phyloP scores from a whole-genome alignment of 2,888 invertebrate genomes.

The Oscheius sp. region DNA sequence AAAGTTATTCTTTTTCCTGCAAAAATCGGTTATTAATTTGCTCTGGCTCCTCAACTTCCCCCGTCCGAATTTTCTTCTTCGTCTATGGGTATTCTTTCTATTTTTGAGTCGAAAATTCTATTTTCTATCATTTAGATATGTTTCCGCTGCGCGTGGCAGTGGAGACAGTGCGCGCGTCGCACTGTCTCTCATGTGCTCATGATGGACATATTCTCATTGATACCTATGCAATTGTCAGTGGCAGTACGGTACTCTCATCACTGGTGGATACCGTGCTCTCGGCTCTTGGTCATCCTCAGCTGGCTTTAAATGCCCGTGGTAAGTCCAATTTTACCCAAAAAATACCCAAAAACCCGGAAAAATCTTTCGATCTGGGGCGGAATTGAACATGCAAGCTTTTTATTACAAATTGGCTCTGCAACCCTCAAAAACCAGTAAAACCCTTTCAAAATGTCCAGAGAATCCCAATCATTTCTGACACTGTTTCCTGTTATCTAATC shows the following conservation, averaged over 20 bases:
- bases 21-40: neutral
- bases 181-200: constrained; percentile 71
- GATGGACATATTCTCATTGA: constrained; percentile 77
- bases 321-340: too few relatives aligned
- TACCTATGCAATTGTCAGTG: constrained; percentile 91
- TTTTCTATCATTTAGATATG: constrained; percentile 51
- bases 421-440: too few relatives aligned
- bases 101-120: neutral
- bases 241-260: constrained; percentile 76
- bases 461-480: too few relatives aligned
- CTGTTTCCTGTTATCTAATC: constrained; percentile 1
- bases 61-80: neutral
- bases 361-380: neutral
- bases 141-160: constrained; percentile 92
- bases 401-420: too few relatives aligned
- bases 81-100: constrained; percentile 12
- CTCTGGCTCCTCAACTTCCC: neutral
- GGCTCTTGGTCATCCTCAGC: constrained; percentile 84
- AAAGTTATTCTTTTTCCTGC: neutral
- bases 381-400: neutral
- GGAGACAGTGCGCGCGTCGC: constrained; percentile 77
- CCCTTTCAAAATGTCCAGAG: too few relatives aligned
- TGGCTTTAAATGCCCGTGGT: constrained; percentile 76
- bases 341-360: neutral
- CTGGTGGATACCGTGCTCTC: constrained; percentile 88